These are phyloP conservation scores for Saturnia japonica DNA, from an alignment of 2,888 invertebrate genomes.

Conservation along the genomic window DNA sequence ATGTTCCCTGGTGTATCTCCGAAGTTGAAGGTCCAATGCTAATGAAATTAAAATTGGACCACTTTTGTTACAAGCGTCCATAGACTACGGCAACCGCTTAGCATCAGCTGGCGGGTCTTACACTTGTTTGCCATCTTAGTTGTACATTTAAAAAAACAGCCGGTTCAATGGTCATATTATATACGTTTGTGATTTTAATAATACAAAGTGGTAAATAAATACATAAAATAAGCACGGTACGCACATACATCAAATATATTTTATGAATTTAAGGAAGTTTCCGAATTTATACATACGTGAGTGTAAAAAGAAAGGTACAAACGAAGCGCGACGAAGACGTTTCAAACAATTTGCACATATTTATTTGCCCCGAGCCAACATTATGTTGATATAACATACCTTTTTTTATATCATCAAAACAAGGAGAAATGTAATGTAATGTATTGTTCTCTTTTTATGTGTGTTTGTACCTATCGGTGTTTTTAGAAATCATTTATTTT, in stretches of 20 bases:
- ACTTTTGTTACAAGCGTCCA: no score
- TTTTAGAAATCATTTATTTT: no score
- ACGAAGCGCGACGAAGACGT: constrained; percentile 14
- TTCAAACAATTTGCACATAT: constrained; percentile 16
- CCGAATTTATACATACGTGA: not conserved
- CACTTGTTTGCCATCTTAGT: no score
- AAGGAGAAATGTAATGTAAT: constrained; percentile 9
- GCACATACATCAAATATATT: not conserved
- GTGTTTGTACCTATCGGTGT: not conserved
- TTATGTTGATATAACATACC: not conserved
- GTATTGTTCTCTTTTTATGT: not conserved
- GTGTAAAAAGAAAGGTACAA: not conserved
- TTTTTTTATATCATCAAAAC: not conserved
- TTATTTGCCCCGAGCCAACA: constrained; percentile 6
- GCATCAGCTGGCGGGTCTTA: no score
- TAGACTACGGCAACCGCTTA: no score
- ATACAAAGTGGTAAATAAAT: not conserved
- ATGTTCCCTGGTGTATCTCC: no score
- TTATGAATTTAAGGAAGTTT: not conserved
- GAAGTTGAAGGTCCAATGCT: no score
- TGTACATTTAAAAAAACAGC: no score
- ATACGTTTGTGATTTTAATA: not conserved
- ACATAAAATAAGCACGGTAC: not conserved
- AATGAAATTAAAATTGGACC: no score
- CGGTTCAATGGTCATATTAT: no score